These are phyloP conservation scores for Vireo altiloquus DNA, from an alignment of 2,113 vertebrate genomes.

Conservation along the genomic window DNA sequence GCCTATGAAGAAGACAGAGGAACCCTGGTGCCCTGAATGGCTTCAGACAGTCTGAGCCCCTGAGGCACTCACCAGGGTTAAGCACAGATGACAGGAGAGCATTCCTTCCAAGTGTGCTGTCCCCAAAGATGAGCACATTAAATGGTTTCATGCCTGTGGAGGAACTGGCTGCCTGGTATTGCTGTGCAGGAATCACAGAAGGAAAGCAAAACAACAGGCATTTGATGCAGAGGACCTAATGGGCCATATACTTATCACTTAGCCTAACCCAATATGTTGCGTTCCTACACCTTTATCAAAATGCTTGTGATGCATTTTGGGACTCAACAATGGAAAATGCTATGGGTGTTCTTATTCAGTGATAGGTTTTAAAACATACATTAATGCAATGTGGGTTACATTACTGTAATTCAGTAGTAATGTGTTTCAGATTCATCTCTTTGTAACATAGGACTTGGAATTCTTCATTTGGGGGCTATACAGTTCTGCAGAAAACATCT, in stretches of 20 bases:
- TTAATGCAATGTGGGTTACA: background rate
- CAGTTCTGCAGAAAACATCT: background rate
- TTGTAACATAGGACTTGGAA: background rate
- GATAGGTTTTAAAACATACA: background rate
- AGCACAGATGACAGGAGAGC: background rate
- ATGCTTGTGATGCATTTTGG: background rate
- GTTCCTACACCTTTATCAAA: background rate
- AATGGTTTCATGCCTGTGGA: background rate
- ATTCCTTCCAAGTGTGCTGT: background rate
- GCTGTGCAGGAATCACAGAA: background rate
- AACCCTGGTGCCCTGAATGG: background rate
- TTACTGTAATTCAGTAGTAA: background rate
- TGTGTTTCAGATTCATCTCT: background rate
- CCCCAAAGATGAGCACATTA: background rate
- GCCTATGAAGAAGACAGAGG: rapidly evolving
- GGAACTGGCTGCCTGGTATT: background rate
- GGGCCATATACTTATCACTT: background rate
- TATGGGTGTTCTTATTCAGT: background rate
- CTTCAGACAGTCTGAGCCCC: background rate
- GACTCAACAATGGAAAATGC: background rate
- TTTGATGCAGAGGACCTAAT: background rate
- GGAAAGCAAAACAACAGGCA: background rate
- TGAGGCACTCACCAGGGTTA: background rate
- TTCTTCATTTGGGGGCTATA: background rate
- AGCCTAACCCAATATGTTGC: background rate